Conservation (phyloP, 2,113 vertebrate genomes). For the Pelmatolapia mariae region DNA sequence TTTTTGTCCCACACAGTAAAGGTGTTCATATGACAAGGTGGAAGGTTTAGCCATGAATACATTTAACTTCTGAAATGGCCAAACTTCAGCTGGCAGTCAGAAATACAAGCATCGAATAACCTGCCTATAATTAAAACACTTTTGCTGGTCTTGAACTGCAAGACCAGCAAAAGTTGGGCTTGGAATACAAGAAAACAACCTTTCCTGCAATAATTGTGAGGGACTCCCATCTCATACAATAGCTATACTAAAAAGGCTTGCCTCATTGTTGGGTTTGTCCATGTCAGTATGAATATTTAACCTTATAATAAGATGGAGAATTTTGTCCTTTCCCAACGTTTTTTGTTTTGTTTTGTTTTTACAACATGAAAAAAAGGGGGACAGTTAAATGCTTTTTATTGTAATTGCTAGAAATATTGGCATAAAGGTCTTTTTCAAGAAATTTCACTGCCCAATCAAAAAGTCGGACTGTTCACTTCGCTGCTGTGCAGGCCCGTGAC, state of each 20-base stretch:
- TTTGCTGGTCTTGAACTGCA: background rate
- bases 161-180: background rate
- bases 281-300: background rate
- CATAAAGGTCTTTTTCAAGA: background rate
- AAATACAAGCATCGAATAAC: background rate
- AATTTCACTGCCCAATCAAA: background rate
- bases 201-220: background rate
- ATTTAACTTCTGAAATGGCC: background rate
- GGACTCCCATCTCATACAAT: background rate
- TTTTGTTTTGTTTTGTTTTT: rapidly evolving
- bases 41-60: background rate
- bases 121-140: background rate
- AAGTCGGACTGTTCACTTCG: background rate
- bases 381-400: background rate
- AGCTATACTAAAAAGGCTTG: background rate
- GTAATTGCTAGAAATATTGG: background rate
- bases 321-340: background rate
- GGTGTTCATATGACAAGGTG: background rate
- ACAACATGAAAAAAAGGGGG: background rate
- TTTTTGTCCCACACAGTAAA: background rate
- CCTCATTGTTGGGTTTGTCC: background rate
- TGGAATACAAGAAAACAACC: background rate
- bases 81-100: background rate
- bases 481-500: background rate
- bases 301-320: background rate